Percentiles rank a stretch among this genome's conserved stretches.
These are phyloP conservation scores for Drosophila ogumai DNA, from an alignment of 1,140 invertebrate species.

Conservation along the genomic window DNA sequence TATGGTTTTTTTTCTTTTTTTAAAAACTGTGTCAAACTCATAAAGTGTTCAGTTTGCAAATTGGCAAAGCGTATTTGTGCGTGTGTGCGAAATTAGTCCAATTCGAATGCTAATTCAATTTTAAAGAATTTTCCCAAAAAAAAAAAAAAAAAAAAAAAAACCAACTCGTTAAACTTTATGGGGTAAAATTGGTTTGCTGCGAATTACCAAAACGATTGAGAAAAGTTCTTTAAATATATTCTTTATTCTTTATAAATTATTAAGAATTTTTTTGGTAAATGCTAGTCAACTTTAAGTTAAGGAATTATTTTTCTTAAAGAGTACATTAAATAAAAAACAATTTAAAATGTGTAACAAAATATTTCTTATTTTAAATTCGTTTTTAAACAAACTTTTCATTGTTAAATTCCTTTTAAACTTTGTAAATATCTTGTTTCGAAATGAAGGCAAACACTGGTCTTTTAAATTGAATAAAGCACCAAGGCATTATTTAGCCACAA, in stretches of 20 bases:
- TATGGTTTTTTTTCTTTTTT: conserved; percentile 3
- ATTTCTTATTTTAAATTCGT: background rate
- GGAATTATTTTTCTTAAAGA: too few species aligned
- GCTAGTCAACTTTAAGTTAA: too few species aligned
- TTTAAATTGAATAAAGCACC: too few species aligned
- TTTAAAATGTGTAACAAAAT: background rate
- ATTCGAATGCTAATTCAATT: conserved; percentile 41
- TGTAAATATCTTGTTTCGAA: background rate
- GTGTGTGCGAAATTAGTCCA: conserved; percentile 24
- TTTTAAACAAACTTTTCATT: background rate
- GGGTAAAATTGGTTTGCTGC: background rate
- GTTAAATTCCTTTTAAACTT: background rate
- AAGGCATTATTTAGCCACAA: conserved; percentile 7
- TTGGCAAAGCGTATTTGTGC: conserved; percentile 15
- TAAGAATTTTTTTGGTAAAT: background rate
- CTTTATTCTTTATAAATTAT: background rate
- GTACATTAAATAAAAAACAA: background rate
- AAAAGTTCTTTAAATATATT: background rate
- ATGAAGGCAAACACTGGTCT: background rate
- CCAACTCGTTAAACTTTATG: conserved; percentile 24
- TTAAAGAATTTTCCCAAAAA: conserved; percentile 4
- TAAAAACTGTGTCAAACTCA: conserved; percentile 22
- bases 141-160: background rate
- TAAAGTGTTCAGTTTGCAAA: conserved; percentile 28
- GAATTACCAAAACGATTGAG: background rate